phyloP scores from a whole-genome alignment of 1,140 invertebrate genomes.

The Magallana angulata region DNA sequence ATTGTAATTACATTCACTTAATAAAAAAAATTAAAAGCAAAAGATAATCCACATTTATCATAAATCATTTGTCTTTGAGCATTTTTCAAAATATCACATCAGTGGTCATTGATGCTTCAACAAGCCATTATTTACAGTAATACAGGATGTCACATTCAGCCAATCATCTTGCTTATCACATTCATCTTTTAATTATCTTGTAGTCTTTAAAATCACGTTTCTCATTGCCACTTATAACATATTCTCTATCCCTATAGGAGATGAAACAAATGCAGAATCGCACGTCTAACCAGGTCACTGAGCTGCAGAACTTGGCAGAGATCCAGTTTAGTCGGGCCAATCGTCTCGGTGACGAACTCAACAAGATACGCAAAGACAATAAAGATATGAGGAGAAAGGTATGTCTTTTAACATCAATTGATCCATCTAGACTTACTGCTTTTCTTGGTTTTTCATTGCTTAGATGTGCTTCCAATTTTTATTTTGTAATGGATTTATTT shows the following conservation, averaged over 20 bases:
- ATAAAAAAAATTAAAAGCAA: neutral
- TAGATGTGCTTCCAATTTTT: neutral
- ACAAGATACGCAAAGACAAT: slow-evolving; percentile 58
- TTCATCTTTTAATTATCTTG: neutral
- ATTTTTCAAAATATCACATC: no score
- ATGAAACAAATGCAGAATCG: slow-evolving; percentile 70
- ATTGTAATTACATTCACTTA: neutral
- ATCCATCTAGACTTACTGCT: neutral
- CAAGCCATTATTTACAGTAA: neutral
- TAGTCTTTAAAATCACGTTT: neutral
- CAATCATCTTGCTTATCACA: neutral
- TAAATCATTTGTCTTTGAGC: neutral
- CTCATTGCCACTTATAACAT: neutral
- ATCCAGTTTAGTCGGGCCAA: slow-evolving; percentile 75
- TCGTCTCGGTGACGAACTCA: slow-evolving; percentile 69
- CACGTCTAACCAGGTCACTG: slow-evolving; percentile 67
- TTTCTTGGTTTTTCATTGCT: neutral
- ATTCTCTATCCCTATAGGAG: slow-evolving; percentile 63
- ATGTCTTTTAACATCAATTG: neutral
- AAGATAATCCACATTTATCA: neutral
- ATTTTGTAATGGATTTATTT: neutral
- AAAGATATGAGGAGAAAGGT: slow-evolving; percentile 65
- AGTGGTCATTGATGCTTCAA: neutral
- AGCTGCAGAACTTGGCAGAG: slow-evolving; percentile 74
- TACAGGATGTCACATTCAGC: neutral